Evolutionary conservation across 1,140 invertebrate species (phyloP).

Genomic region (Bradysia coprophila): DNA sequence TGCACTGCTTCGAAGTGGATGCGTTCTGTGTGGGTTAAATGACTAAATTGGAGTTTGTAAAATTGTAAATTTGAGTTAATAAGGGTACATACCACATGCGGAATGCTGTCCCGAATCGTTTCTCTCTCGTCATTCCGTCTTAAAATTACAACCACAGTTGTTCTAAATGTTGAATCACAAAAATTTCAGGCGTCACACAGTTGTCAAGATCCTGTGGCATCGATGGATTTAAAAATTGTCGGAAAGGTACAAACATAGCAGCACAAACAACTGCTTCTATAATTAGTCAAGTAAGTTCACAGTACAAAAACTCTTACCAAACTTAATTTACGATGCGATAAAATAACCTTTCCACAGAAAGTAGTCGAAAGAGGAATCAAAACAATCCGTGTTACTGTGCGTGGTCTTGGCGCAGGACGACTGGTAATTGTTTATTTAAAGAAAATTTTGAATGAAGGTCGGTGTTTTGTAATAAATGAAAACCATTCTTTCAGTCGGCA

Average conservation of each 20-base stretch:
- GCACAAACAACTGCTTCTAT: slow-evolving; percentile 80
- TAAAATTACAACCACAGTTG: slow-evolving; percentile 4
- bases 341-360: slow-evolving; percentile 35
- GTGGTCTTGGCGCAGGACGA: slow-evolving; percentile 72
- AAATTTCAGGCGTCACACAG: slow-evolving; percentile 29
- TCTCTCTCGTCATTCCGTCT: slow-evolving; percentile 5
- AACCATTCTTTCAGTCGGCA: slow-evolving; percentile 45
- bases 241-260: slow-evolving; percentile 90
- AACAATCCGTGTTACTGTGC: slow-evolving; percentile 52
- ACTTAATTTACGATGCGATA: not conserved
- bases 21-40: too few species aligned
- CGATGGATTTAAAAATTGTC: slow-evolving; percentile 88
- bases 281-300: slow-evolving; percentile 43
- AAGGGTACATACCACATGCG: not conserved
- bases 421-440: too few species aligned
- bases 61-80: slow-evolving; percentile 2
- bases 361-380: slow-evolving; percentile 49
- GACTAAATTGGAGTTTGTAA: too few species aligned
- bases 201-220: slow-evolving; percentile 55
- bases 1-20: too few species aligned
- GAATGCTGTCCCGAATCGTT: not conserved
- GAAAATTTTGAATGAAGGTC: slow-evolving; percentile 1
- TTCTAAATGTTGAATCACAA: too few species aligned
- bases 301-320: slow-evolving; percentile 8
- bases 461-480: not conserved